A percentile compares a stretch with the other conserved stretches of the same genome.
Conservation (phyloP, 2,797 vertebrate genomes). For the Pipistrellus pipistrellus region DNA sequence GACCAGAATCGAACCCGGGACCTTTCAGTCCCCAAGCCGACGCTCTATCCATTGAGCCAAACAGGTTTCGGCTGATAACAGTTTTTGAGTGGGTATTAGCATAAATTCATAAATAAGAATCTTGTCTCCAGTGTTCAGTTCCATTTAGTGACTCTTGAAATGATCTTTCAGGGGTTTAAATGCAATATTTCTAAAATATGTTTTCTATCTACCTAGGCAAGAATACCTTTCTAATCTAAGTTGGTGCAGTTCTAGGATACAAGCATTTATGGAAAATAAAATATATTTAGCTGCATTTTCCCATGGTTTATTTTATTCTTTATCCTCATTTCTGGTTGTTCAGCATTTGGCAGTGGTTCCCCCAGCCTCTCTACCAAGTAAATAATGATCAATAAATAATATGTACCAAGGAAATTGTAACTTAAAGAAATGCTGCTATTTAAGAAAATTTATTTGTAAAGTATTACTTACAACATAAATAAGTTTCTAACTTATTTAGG, state of each 20-base stretch:
- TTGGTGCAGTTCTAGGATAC: slow-evolving; percentile 26
- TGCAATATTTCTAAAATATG: slow-evolving; percentile 43
- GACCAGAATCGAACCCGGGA: too few relatives aligned
- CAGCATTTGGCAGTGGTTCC: slow-evolving; percentile 18
- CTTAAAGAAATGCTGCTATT: slow-evolving; percentile 58
- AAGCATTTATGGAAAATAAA: slow-evolving; percentile 54
- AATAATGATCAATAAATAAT: slow-evolving; percentile 23
- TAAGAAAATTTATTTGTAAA: slow-evolving; percentile 52
- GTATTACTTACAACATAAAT: slow-evolving; percentile 48
- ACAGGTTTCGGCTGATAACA: too few relatives aligned
- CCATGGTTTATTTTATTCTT: slow-evolving; percentile 34
- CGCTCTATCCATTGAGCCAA: too few relatives aligned
- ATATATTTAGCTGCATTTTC: slow-evolving; percentile 55
- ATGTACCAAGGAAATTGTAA: slow-evolving; percentile 39
- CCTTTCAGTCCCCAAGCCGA: too few relatives aligned
- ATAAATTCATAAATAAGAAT: slow-evolving; percentile 53
- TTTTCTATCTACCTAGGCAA: slow-evolving; percentile 46
- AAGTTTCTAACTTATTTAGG: slow-evolving; percentile 50
- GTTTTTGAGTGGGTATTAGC: slow-evolving; percentile 37
- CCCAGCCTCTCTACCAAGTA: slow-evolving; percentile 45
- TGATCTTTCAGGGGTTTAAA: slow-evolving; percentile 56
- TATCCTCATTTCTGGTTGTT: slow-evolving; percentile 50
- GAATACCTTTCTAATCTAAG: slow-evolving; percentile 53
- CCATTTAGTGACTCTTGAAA: slow-evolving; percentile 58
- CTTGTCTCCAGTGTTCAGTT: slow-evolving; percentile 48